A percentile compares a stretch with the other conserved stretches of the same genome.
Conservation (phyloP, 2,888 invertebrate genomes). For the Euplagia quadripunctaria region DNA sequence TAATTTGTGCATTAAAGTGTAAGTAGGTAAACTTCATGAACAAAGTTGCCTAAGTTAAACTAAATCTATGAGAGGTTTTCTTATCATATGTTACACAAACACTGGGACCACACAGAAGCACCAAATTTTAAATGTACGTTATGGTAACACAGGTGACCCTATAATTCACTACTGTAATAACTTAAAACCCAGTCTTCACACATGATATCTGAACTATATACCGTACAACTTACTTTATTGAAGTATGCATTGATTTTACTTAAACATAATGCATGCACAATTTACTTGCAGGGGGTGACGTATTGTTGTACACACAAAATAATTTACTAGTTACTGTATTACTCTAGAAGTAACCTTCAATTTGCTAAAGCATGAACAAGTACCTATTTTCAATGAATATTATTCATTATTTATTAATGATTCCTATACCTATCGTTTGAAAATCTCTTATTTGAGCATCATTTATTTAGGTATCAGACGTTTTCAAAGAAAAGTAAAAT, state of each 20-base stretch:
- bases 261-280: slow-evolving; percentile 34
- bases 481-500: slow-evolving; percentile 20
- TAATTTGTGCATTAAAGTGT: slow-evolving; percentile 40
- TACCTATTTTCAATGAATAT: neutral
- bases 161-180: slow-evolving; percentile 20
- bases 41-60: slow-evolving; percentile 39
- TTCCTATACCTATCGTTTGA: slow-evolving; percentile 31
- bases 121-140: slow-evolving; percentile 2
- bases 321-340: slow-evolving; percentile 32
- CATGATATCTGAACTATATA: slow-evolving; percentile 17
- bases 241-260: slow-evolving; percentile 30
- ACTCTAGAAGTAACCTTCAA: slow-evolving; percentile 24
- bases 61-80: slow-evolving; percentile 35
- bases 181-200: slow-evolving; percentile 26
- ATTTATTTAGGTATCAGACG: slow-evolving; percentile 25
- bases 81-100: neutral
- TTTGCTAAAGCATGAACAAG: slow-evolving; percentile 25
- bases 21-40: slow-evolving; percentile 32
- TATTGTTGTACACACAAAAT: slow-evolving; percentile 29
- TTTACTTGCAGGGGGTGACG: slow-evolving; percentile 18
- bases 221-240: slow-evolving; percentile 4
- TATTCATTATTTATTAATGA: slow-evolving; percentile 36
- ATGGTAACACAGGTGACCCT: slow-evolving; percentile 19
- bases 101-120: slow-evolving; percentile 20
- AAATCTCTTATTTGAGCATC: slow-evolving; percentile 39